Base-by-base conservation (phyloP, 2,113 vertebrate genomes). In the Nycticebus coucang region DNA sequence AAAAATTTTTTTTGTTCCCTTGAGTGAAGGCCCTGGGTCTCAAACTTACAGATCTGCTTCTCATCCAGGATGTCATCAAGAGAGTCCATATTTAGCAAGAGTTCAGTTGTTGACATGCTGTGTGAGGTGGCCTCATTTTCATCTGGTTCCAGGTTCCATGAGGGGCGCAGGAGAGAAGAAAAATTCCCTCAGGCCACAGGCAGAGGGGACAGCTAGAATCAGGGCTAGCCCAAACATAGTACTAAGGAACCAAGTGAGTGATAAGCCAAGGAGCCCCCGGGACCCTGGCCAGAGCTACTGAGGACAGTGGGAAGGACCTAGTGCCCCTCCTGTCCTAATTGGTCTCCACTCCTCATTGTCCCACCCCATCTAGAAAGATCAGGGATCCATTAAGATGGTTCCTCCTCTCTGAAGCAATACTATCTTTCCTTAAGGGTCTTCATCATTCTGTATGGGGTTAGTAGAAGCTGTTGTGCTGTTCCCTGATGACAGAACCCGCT, bases 61-160 rank as follows among this genome's bases (percentile, higher is more conserved):
- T 99, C 99, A 33, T 99, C 99, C 98, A 99, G 97, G 97, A 99
- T 99, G 95, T 99, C 98, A 87, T 98, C 99, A 77, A 99, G 99
- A 72, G 99, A 99, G 96, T 99, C 99, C 98, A 99, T 99, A 94
- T 99, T 99, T 14, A 99, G 98, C 75, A 99, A 98, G 93, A 98
- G 99, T 81, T 99, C 99, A 3, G 99, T 98, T 6, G 99, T 98
- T 94, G 98, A 98, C 1, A 97, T 97, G 9, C 98, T 98, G 95
- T 99, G 99, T 96, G 99, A 98, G 87, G 97, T 98, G 97, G 99
- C 98, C 82, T 99, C 99, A 72, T 98, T 93, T 5, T 98, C 98
- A 69, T 97, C 97, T 98, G 95, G 64, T 94, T 72, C 98, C 98
- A 82, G 72, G 80, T 94, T 85, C 78, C 95, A 68, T 50, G 50